These are phyloP conservation scores for Spilarctia lutea DNA, from an alignment of 2,888 invertebrate species.

Conservation along the genomic window DNA sequence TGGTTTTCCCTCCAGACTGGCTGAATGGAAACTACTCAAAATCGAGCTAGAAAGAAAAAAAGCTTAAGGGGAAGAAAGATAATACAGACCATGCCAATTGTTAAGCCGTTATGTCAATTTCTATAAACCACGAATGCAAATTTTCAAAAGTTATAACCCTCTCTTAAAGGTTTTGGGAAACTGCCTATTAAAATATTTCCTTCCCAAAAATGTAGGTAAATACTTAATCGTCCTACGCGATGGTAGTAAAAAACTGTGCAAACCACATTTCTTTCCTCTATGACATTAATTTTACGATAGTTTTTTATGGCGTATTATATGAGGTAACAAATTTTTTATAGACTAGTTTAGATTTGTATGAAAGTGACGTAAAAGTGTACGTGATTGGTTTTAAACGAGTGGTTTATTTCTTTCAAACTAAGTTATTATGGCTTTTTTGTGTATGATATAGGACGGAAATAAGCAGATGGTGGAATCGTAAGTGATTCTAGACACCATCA, in stretches of 20 bases:
- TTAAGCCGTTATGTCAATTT: no score
- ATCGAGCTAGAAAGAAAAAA: no score
- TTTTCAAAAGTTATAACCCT: background rate
- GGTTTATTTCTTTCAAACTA: background rate
- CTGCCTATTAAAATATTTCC: background rate
- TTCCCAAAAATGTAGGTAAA: conserved; percentile 3
- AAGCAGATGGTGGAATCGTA: no score
- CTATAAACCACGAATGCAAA: no score
- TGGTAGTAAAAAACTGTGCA: conserved; percentile 24
- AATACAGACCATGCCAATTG: no score
- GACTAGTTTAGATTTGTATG: conserved; percentile 31
- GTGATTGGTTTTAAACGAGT: background rate
- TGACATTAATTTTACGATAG: conserved; percentile 39
- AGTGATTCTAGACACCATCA: no score
- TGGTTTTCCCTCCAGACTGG: no score
- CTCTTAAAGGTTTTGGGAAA: background rate
- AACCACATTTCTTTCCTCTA: conserved; percentile 36
- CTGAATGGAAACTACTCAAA: no score
- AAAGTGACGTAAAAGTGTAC: conserved; percentile 4
- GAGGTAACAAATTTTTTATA: conserved; percentile 35
- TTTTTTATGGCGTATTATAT: conserved; percentile 40
- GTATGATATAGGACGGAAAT: background rate
- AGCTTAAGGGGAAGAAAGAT: no score
- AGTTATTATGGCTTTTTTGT: background rate
- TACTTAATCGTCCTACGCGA: conserved; percentile 9